Evolutionary conservation across 1,140 invertebrate genomes (phyloP).

Genomic region (Zelostemma sp.): DNA sequence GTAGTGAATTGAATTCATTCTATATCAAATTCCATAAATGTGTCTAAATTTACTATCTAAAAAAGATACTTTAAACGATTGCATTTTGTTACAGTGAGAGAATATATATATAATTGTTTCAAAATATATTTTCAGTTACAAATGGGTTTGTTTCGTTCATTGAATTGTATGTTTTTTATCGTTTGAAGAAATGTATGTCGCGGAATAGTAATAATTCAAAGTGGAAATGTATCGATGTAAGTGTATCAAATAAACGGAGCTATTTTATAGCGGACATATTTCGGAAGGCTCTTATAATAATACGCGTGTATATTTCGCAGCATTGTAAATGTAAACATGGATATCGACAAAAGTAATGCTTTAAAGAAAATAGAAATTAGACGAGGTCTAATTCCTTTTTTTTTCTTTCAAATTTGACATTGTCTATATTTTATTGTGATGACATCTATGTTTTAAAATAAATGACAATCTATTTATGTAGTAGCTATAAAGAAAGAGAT

Average conservation of each 20-base stretch:
- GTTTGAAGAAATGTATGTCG: not conserved
- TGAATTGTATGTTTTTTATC: not conserved
- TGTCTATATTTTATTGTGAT: constrained; percentile 42
- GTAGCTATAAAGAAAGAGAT: constrained; percentile 16
- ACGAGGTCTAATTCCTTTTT: no score
- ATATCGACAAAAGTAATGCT: constrained; percentile 13
- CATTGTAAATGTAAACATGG: constrained; percentile 24
- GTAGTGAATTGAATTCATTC: no score
- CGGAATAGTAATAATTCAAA: no score
- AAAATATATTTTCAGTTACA: no score
- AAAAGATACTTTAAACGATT: no score
- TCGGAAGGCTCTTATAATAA: not conserved
- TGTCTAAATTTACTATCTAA: no score
- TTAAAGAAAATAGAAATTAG: constrained; percentile 19
- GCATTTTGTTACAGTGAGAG: no score
- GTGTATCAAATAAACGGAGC: not conserved
- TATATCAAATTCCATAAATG: no score
- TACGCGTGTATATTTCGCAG: constrained; percentile 26
- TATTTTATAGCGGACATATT: not conserved
- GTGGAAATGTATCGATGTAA: not conserved
- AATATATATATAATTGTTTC: no score
- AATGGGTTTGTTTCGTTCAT: not conserved
- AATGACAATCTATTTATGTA: constrained; percentile 39
- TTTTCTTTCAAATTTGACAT: constrained; percentile 24
- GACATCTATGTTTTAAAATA: constrained; percentile 38